A percentile compares a stretch with the other conserved stretches of the same genome.
Evolutionary conservation across 2,797 vertebrate species (phyloP).

Genomic region (Vipera ursinii): DNA sequence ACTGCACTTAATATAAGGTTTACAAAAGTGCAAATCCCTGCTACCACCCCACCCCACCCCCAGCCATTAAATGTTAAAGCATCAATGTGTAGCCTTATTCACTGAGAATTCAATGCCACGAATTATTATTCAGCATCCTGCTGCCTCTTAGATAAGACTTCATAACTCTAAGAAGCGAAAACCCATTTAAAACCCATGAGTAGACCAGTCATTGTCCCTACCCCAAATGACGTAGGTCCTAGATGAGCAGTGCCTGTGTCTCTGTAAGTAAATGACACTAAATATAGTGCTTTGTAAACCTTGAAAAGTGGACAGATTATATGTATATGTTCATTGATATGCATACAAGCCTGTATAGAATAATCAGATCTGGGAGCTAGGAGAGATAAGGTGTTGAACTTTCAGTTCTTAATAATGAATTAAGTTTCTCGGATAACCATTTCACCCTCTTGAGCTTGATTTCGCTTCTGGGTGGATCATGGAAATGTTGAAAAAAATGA

Average conservation of each 20-base stretch:
- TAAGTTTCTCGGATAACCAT: conserved; percentile 46
- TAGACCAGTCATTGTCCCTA: conserved; percentile 54
- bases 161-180: conserved; percentile 42
- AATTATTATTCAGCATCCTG: not conserved
- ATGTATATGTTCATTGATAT: not conserved
- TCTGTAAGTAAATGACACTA: conserved; percentile 53
- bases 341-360: conserved; percentile 29
- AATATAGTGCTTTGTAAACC: conserved; percentile 58
- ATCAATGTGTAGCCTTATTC: not conserved
- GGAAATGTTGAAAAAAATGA: conserved; percentile 46
- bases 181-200: conserved; percentile 54
- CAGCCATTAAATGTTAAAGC: not conserved
- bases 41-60: too few relatives aligned
- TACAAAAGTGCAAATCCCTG: not conserved
- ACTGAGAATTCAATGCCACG: not conserved
- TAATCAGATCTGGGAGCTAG: conserved; percentile 33
- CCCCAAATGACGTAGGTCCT: conserved; percentile 15
- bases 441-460: conserved; percentile 51
- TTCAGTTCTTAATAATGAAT: conserved; percentile 9
- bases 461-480: conserved; percentile 51
- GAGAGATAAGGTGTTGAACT: conserved; percentile 27
- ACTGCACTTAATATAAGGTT: not conserved
- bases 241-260: conserved; percentile 47
- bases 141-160: not conserved
- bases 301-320: not conserved